Evolutionary conservation across 2,113 vertebrate genomes (phyloP), one percentile per base, ranked within the genome.

Genomic region (Aepyceros melampus): DNA sequence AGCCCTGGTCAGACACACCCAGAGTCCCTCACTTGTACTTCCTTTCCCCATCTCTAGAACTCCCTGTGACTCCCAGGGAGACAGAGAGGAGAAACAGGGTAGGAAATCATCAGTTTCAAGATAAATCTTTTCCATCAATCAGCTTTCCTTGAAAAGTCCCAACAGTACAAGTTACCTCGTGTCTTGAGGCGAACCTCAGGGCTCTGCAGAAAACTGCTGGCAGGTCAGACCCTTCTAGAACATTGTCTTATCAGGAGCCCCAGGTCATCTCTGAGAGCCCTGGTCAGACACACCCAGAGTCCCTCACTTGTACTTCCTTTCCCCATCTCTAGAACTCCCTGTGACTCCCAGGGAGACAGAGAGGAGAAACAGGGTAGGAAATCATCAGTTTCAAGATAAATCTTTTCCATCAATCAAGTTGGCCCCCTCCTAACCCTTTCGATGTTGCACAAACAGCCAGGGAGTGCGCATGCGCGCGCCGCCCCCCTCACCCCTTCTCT

Each of bases 401-500:
- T 25, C 7, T 78, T 27, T 17, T 25, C 47, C 40, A 23, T n/a
- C n/a, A n/a, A n/a, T n/a, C n/a, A 40, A 2, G 33, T 7, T 15
- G 43, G 29, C 5, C 1, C 8, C 36, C 12, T 56, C 21, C 8
- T 62, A 36, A 36, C 12, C 36, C 14, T 40, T 43, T 49, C 3
- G 14, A 33, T 2, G 11, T n/a, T 64, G 60, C 31, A 55, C 19
- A 16, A 47, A 15, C 31, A 89, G 2, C 16, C 7, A 3, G 33
- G 40, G 21, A 21, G 31, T 13, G 17, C 1, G 47, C 79, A 4
- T 3, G 3, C 0, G 7, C 1, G 5, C 6, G 31, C 31, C 33
- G 6, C 15, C 16, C 58, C 6, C 7, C 17, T 15, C 5, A 6
- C 33, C 19, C 12, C n/a, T 0, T 15, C 45, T 13, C 60, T 29